Evolutionary conservation across 2,113 vertebrate species (phyloP), one percentile per base, ranked within the genome.

Genomic region (Cyphomyrus discorhynchus): DNA sequence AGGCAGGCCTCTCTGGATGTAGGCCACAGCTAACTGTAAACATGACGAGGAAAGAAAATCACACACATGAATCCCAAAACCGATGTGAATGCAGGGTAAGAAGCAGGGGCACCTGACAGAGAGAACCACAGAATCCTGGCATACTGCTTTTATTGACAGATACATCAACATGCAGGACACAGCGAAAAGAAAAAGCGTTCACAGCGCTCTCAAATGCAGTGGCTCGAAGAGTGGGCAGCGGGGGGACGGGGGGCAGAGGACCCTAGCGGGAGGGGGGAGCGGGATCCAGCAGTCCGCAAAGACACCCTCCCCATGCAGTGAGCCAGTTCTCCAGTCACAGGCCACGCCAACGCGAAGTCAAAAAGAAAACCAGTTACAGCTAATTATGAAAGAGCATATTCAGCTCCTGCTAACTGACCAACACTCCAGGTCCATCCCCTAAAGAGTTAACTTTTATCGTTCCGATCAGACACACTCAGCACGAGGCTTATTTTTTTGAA

Each of bases 91-190:
- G 31, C 47, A 10, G 27, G 0, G 19, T 70, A 27, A 27, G 42
- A 62, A 31, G 21, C 11, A 3, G 74, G 15, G 88, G 13, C 62
- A 15, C 6, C 5, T 5, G 45, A 89, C 42, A 45, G 74, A 58
- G 31, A 49, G 56, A 31, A 53, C 66, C 46, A 70, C n/a, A 89
- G n/a, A 27, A 19, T 35, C 89, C 49, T 62, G 86, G 21, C 53
- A 58, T 84, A 91, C 58, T 21, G 47, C 50, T 88, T 89, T 90
- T 90, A 88, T 90, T 90, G 89, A 88, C 88, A 90, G 90, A 92
- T 89, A 94, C 91, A 93, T 92, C 85, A 86, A 95, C 95, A 95
- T 96, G 95, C 95, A 94, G 90, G 92, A 93, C 91, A 90, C 83
- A 89, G 93, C 91, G 89, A 92, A 92, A 90, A 39, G 4, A 77